A percentile compares a stretch with the other conserved stretches of the same genome.
phyloP scores from a whole-genome alignment of 2,888 invertebrate species.

The Xestia rhomboidea region DNA sequence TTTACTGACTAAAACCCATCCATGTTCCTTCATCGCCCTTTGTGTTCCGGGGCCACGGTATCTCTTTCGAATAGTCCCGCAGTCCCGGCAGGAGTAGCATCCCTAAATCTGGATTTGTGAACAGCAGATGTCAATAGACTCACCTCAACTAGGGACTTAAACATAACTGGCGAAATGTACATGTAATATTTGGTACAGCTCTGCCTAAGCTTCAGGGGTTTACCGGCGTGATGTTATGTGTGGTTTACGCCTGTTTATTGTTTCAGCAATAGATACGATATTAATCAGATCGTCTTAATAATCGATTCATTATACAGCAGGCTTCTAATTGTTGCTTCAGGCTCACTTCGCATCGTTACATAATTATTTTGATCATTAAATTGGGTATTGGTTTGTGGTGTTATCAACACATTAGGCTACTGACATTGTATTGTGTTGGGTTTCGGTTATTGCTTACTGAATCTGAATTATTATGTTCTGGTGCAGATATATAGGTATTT shows the following conservation, averaged over 20 bases:
- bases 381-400: constrained; percentile 5
- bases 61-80: no score
- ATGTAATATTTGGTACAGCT: no score
- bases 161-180: no score
- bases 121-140: no score
- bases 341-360: constrained; percentile 21
- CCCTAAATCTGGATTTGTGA: no score
- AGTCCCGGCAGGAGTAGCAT: no score
- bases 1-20: no score
- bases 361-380: constrained; percentile 49
- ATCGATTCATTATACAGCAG: constrained; percentile 24
- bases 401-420: constrained; percentile 9
- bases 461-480: background rate
- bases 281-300: constrained; percentile 9
- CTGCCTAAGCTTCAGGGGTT: no score
- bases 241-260: background rate
- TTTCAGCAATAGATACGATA: constrained; percentile 15
- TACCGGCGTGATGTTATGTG: background rate
- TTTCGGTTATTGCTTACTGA: background rate
- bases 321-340: constrained; percentile 39
- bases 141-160: no score
- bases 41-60: no score
- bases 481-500: background rate
- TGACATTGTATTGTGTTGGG: background rate
- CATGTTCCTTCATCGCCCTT: no score